Base-by-base conservation (phyloP, 1,140 invertebrate species). In the Nomia melanderi region DNA sequence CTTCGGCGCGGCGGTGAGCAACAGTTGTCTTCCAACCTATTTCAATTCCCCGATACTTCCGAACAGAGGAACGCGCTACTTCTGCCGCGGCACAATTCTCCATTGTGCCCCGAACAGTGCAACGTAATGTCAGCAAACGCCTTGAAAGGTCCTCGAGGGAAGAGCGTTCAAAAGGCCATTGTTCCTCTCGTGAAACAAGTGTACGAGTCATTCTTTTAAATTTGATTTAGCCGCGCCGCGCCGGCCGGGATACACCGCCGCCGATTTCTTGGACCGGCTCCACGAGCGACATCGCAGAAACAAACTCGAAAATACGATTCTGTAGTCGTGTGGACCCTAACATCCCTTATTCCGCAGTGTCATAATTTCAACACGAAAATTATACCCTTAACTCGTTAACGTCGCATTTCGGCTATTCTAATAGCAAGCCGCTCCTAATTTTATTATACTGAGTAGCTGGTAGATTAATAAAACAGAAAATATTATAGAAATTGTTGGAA, bases 171-270 rank as follows among this genome's bases (percentile, higher is more conserved):
- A 91, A 91, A 88, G 90, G 86, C 89, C 89, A 90, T 91, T 91
- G 87, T 91, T 87, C 87, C 80, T 50, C 54, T 78, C 63, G 66
- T 83, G 83, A 87, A 90, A 89, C 88, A 90, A 90, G 84, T 85
- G 83, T 84, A 80, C 89, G 82, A 91, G 90, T 91, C 90, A 91
- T 92, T 90, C 90, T 91, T 88, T 91, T 91, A 91, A 92, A 92
- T 90, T 92, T 91, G 89, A 91, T 90, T 91, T 87, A 85, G 64
- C 83, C 82, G 7, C 53, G 8, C 25, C 4, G 47, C 71, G 70
- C 79, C 70, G 44, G 27, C 25, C 23, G 4, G 59, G 33, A n/a
- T n/a, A 56, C 56, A 63, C 77, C 78, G 69, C 83, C 77, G 73
- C 50, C 53, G 59, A 27, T 36, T 41, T 62, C 47, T 17, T 44